phyloP scores from a whole-genome alignment of 2,113 vertebrate genomes.

The Pogonocichla stellata region DNA sequence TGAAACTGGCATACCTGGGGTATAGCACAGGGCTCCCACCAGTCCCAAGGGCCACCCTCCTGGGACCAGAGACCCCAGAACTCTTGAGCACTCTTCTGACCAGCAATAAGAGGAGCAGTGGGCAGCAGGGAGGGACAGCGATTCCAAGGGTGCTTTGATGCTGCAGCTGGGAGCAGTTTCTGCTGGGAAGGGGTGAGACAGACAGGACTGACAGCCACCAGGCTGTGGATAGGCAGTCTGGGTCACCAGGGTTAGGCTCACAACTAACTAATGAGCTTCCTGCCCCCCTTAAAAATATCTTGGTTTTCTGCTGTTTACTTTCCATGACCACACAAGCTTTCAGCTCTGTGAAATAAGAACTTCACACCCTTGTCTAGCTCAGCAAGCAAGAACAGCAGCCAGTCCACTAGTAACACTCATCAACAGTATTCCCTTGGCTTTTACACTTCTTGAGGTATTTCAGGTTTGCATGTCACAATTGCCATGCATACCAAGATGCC shows the following conservation, averaged over 20 bases:
- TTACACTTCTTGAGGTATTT: not conserved
- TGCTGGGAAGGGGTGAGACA: not conserved
- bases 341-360: not conserved
- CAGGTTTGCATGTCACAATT: not conserved
- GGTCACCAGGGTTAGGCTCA: not conserved
- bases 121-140: not conserved
- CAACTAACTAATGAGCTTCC: not conserved
- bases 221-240: not conserved
- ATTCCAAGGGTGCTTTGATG: not conserved
- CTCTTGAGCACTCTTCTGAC: not conserved
- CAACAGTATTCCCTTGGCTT: not conserved
- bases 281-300: not conserved
- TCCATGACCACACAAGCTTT: not conserved
- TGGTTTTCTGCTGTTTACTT: conserved; percentile 10
- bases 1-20: not conserved
- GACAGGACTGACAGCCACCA: not conserved
- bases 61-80: not conserved
- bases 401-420: accelerated
- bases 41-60: not conserved
- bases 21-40: not conserved
- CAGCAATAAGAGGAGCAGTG: accelerated
- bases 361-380: not conserved
- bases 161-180: not conserved
- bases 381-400: not conserved
- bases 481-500: accelerated